Percentiles rank a stretch among this genome's conserved stretches.
Evolutionary conservation across 2,797 vertebrate species (phyloP).

Genomic region (Orestias chungarensis): DNA sequence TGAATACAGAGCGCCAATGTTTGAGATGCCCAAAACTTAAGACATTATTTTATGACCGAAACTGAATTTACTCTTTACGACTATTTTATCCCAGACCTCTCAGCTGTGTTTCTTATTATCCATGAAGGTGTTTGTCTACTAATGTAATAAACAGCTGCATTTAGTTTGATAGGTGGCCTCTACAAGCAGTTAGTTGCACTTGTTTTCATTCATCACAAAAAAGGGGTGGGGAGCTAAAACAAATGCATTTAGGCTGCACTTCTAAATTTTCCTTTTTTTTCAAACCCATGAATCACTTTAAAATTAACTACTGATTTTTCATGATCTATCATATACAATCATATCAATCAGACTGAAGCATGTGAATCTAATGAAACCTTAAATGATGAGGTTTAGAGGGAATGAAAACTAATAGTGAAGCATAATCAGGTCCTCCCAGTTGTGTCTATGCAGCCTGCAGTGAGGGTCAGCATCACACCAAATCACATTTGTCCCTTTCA

Average conservation of each 20-base stretch:
- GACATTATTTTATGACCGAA: background rate
- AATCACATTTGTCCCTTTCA: slow-evolving; percentile 78
- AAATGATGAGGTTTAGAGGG: background rate
- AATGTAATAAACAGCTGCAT: background rate
- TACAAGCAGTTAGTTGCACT: background rate
- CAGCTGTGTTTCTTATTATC: background rate
- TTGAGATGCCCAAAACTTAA: background rate
- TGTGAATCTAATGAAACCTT: background rate
- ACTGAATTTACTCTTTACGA: background rate
- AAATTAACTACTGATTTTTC: background rate
- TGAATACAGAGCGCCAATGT: background rate
- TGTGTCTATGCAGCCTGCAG: slow-evolving; percentile 30
- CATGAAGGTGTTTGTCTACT: background rate
- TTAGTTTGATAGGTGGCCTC: background rate
- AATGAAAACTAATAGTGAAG: background rate
- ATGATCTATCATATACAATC: background rate
- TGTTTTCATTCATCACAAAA: background rate
- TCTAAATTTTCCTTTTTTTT: background rate
- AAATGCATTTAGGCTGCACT: background rate
- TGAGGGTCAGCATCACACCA: slow-evolving; percentile 71
- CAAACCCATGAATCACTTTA: background rate
- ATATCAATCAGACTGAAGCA: background rate
- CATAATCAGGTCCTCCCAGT: slow-evolving; percentile 9
- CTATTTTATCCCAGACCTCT: background rate
- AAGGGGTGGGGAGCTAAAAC: background rate